These are phyloP conservation scores for Synanceia verrucosa DNA, from an alignment of 2,797 vertebrate genomes.

Conservation along the genomic window DNA sequence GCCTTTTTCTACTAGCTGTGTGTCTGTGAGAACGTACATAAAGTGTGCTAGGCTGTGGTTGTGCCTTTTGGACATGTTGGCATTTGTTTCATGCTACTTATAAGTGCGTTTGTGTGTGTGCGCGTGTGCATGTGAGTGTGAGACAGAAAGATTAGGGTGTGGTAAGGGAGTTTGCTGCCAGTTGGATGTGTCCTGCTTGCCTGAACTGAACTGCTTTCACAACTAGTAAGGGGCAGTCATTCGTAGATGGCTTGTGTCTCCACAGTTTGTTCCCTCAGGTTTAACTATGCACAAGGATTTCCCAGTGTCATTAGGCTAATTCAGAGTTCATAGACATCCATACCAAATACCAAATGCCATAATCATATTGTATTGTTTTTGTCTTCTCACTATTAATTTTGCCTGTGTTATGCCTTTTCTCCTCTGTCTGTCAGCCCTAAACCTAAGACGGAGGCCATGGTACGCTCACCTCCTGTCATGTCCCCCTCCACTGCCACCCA, in stretches of 20 bases:
- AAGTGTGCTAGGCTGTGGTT: conserved; percentile 50
- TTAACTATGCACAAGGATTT: conserved; percentile 25
- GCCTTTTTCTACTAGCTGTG: conserved; percentile 53
- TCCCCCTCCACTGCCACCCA: conserved; percentile 98
- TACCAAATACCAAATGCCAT: conserved; percentile 14
- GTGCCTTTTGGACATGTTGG: conserved; percentile 62
- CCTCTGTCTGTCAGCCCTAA: conserved; percentile 88
- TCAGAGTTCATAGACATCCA: conserved; percentile 5
- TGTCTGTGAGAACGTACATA: conserved; percentile 41
- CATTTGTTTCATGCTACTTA: conserved; percentile 60
- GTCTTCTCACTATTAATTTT: neutral
- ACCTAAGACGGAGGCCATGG: conserved; percentile 99
- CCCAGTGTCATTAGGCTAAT: conserved; percentile 2
- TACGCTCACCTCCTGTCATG: conserved; percentile 99
- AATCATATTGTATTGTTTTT: conserved; percentile 13
- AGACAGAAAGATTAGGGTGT: conserved; percentile 74
- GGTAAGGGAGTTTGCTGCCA: conserved; percentile 72
- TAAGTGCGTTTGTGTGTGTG: conserved; percentile 42
- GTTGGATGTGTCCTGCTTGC: conserved; percentile 70
- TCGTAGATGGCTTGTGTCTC: conserved; percentile 46
- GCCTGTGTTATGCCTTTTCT: neutral
- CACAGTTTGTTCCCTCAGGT: conserved; percentile 16
- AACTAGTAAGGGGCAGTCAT: conserved; percentile 52
- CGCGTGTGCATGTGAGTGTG: neutral
- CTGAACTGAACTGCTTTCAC: conserved; percentile 61